These are phyloP conservation scores for Litocranius walleri DNA, from an alignment of 2,113 vertebrate genomes.

Conservation along the genomic window DNA sequence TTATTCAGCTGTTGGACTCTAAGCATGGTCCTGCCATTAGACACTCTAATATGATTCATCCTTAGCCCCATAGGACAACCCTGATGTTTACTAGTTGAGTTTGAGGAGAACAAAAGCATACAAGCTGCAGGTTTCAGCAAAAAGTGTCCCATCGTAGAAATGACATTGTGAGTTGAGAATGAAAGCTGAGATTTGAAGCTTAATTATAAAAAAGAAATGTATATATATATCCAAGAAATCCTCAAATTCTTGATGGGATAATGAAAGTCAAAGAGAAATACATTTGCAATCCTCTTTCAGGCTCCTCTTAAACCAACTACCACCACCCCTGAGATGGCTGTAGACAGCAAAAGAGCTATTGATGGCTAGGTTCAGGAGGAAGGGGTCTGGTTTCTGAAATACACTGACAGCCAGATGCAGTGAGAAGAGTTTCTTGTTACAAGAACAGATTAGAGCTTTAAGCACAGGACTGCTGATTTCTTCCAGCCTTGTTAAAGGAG, in stretches of 20 bases:
- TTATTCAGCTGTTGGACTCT: neutral
- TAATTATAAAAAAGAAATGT: neutral
- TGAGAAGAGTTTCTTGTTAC: neutral
- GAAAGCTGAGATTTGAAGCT: slow-evolving; percentile 11
- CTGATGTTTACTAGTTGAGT: neutral
- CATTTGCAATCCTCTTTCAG: neutral
- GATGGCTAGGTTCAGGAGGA: neutral
- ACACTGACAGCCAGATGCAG: neutral
- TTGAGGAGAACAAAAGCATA: neutral
- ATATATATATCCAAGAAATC: neutral
- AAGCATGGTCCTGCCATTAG: neutral
- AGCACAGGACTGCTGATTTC: neutral
- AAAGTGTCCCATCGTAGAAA: neutral
- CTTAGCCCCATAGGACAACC: neutral
- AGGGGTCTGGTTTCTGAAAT: neutral
- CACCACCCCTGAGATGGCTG: neutral
- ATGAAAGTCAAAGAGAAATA: neutral
- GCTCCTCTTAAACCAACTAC: neutral
- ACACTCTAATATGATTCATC: neutral
- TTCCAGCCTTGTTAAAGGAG: neutral
- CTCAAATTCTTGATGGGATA: neutral
- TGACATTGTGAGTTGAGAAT: neutral
- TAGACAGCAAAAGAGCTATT: neutral
- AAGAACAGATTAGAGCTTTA: neutral
- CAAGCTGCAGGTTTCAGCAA: neutral